A percentile compares a stretch with the other conserved stretches of the same genome.
Conservation (phyloP, 2,113 vertebrate genomes). For the Lepus americanus region DNA sequence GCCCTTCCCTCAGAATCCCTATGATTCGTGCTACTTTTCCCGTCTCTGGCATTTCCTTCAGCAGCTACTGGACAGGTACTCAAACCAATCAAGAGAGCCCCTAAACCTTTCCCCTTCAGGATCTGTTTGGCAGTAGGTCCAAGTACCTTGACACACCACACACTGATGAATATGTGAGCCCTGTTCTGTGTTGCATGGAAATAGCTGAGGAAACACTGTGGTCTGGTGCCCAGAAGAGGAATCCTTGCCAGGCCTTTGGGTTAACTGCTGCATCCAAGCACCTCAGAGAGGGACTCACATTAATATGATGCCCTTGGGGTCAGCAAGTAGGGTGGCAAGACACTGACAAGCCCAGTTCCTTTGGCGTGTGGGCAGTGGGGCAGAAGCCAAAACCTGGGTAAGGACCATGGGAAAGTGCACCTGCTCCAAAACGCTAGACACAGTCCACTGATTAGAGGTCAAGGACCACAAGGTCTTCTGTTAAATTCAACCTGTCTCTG, state of each 20-base stretch:
- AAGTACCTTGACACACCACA: not conserved
- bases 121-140: not conserved
- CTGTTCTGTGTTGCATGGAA: not conserved
- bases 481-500: not conserved
- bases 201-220: not conserved
- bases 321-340: slow-evolving; percentile 11
- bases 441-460: not conserved
- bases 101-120: not conserved
- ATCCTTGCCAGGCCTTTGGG: not conserved
- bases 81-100: not conserved
- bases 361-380: no score
- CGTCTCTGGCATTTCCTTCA: not conserved
- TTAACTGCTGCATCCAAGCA: not conserved
- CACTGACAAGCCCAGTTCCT: not conserved
- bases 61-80: slow-evolving; percentile 1
- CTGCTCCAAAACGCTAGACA: not conserved
- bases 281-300: not conserved
- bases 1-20: not conserved
- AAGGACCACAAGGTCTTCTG: not conserved
- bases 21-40: not conserved
- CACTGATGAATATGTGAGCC: not conserved
- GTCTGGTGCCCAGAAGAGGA: not conserved
- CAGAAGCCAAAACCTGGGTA: not conserved
- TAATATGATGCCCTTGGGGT: not conserved
- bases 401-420: not conserved